phyloP scores from a whole-genome alignment of 1,140 invertebrate genomes.

The Atta cephalotes region DNA sequence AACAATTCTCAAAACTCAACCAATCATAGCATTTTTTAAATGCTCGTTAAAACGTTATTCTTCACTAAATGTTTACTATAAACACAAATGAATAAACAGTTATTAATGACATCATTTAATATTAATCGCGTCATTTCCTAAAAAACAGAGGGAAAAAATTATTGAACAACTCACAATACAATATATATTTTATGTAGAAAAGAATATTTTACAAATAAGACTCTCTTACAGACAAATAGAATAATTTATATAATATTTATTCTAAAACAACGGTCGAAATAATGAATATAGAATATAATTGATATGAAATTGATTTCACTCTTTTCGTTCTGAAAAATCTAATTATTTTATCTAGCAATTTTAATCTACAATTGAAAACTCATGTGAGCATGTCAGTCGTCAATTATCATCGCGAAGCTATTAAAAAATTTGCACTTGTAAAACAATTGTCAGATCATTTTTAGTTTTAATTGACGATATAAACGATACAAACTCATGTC shows the following conservation, averaged over 20 bases:
- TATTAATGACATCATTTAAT: too few species aligned
- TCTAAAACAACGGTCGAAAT: not conserved
- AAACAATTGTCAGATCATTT: conserved; percentile 1
- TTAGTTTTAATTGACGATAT: conserved; percentile 23
- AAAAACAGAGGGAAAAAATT: too few species aligned
- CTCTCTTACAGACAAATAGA: not conserved
- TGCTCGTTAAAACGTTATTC: too few species aligned
- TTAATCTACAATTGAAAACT: conserved; percentile 26
- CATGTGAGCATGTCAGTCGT: conserved; percentile 5
- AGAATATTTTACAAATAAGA: conserved; percentile 9
- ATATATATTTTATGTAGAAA: not conserved
- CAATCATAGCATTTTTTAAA: too few species aligned
- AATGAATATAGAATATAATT: too few species aligned
- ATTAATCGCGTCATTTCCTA: too few species aligned
- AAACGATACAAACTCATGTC: conserved; percentile 14
- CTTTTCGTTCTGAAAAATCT: not conserved
- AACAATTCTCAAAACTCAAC: too few species aligned
- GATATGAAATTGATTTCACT: not conserved
- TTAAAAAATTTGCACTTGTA: conserved; percentile 25
- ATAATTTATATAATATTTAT: conserved; percentile 5
- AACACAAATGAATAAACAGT: too few species aligned
- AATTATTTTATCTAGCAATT: conserved; percentile 16
- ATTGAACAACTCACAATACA: too few species aligned
- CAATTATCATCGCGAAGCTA: conserved; percentile 10
- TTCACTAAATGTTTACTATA: too few species aligned